phyloP scores from a whole-genome alignment of 2,888 invertebrate species.

The Disparrhopalites patrizii region DNA sequence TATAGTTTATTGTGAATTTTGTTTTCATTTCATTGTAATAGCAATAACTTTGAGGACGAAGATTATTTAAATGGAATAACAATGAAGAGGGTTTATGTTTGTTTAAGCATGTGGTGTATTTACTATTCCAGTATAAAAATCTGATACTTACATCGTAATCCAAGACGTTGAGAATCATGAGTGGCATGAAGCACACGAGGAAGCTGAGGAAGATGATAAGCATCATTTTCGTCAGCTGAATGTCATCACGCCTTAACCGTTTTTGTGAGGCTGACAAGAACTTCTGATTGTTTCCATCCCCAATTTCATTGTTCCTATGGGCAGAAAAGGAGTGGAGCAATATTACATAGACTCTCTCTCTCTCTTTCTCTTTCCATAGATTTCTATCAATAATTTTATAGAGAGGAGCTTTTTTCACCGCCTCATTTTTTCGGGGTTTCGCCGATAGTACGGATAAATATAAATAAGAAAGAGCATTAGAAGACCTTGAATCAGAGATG shows the following conservation, averaged over 20 bases:
- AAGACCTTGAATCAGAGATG: too few relatives aligned
- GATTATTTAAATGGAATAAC: background rate
- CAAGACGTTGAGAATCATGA: constrained; percentile 82
- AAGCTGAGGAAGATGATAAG: constrained; percentile 82
- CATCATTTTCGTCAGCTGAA: constrained; percentile 79
- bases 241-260: constrained; percentile 62
- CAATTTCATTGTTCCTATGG: constrained; percentile 11
- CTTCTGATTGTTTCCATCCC: constrained; percentile 17
- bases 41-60: background rate
- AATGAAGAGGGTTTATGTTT: too few relatives aligned
- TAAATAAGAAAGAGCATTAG: too few relatives aligned
- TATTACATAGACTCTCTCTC: too few relatives aligned
- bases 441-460: too few relatives aligned
- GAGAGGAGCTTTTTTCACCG: too few relatives aligned
- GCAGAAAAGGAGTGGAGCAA: too few relatives aligned
- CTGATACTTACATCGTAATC: constrained; percentile 64
- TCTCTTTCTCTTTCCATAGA: too few relatives aligned
- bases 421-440: too few relatives aligned
- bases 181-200: constrained; percentile 76
- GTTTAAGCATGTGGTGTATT: constrained; percentile 2
- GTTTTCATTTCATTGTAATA: too few relatives aligned
- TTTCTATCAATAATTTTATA: too few relatives aligned
- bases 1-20: background rate
- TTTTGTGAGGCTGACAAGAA: constrained; percentile 13
- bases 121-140: background rate